These are phyloP conservation scores for Aplidium turbinatum DNA, from an alignment of 23 tunicate species.

Conservation along the genomic window DNA sequence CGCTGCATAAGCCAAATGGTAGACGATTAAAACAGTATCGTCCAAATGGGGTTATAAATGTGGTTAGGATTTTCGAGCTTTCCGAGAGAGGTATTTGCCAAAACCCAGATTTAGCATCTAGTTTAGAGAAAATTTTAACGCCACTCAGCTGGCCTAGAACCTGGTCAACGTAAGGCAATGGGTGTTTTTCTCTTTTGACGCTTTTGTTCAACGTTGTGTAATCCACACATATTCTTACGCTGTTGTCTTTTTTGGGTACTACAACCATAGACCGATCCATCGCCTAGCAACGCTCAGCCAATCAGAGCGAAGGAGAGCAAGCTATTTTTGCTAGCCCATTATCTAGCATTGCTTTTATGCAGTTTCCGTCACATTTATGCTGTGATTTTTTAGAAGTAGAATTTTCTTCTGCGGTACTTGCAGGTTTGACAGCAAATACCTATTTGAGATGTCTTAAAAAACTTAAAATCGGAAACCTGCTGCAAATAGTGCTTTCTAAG, in stretches of 20 bases:
- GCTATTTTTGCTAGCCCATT: no score
- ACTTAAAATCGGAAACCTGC: no score
- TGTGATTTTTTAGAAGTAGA: no score
- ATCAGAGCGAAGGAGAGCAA: no score
- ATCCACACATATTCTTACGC: slow-evolving; percentile 46
- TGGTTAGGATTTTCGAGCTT: slow-evolving; percentile 10
- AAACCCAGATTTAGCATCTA: slow-evolving; percentile 42
- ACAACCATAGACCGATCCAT: no score
- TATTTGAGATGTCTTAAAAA: no score
- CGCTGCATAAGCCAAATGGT: slow-evolving; percentile 40
- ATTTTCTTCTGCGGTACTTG: no score
- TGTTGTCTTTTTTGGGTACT: slow-evolving; percentile 34
- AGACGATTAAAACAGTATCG: slow-evolving; percentile 46
- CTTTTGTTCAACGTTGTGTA: slow-evolving; percentile 23
- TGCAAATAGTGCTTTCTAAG: no score
- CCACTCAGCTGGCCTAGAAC: slow-evolving; percentile 10
- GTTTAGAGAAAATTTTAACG: slow-evolving; percentile 24
- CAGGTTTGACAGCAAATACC: no score
- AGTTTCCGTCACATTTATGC: no score
- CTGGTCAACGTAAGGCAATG: slow-evolving; percentile 5
- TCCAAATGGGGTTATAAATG: slow-evolving; percentile 36
- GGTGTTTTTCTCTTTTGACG: slow-evolving; percentile 10
- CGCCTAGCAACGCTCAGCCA: no score
- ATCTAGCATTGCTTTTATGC: no score
- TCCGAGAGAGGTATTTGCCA: slow-evolving; percentile 25